A percentile compares a stretch with the other conserved stretches of the same genome.
These are phyloP conservation scores for Dioctria linearis DNA, from an alignment of 2,888 invertebrate genomes.

Conservation along the genomic window DNA sequence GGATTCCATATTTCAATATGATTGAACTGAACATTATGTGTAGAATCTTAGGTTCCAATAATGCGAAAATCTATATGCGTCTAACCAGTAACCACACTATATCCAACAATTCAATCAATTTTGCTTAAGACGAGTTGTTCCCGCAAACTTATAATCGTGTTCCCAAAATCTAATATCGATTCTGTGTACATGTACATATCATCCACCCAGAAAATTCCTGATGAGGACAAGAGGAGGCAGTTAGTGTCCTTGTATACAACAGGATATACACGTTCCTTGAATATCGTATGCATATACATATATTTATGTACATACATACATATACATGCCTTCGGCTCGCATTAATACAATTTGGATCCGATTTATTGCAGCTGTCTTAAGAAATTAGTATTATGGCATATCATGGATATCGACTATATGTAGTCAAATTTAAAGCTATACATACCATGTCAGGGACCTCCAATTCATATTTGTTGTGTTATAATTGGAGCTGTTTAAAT, in stretches of 20 bases:
- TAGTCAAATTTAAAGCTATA: not conserved
- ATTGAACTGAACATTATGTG: too few relatives aligned
- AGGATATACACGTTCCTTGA: too few relatives aligned
- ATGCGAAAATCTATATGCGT: too few relatives aligned
- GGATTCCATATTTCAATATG: too few relatives aligned
- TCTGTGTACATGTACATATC: not conserved
- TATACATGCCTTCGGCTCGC: not conserved
- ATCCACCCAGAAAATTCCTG: slow-evolving; percentile 35
- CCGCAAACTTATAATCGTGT: not conserved
- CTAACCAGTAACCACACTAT: not conserved
- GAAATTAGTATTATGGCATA: slow-evolving; percentile 6
- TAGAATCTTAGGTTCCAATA: too few relatives aligned
- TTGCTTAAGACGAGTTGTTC: slow-evolving; percentile 16
- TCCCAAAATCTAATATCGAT: not conserved
- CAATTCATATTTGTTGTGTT: not conserved
- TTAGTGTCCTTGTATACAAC: slow-evolving; percentile 7
- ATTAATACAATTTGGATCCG: not conserved
- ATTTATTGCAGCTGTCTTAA: slow-evolving; percentile 4
- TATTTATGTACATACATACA: too few relatives aligned
- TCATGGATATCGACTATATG: not conserved
- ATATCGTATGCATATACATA: too few relatives aligned
- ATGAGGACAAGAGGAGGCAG: slow-evolving; percentile 6
- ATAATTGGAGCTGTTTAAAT: not conserved
- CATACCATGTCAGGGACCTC: not conserved
- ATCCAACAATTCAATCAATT: slow-evolving; percentile 17